These are phyloP conservation scores for Diachrysia chrysitis DNA, from an alignment of 2,888 invertebrate species.

Conservation along the genomic window DNA sequence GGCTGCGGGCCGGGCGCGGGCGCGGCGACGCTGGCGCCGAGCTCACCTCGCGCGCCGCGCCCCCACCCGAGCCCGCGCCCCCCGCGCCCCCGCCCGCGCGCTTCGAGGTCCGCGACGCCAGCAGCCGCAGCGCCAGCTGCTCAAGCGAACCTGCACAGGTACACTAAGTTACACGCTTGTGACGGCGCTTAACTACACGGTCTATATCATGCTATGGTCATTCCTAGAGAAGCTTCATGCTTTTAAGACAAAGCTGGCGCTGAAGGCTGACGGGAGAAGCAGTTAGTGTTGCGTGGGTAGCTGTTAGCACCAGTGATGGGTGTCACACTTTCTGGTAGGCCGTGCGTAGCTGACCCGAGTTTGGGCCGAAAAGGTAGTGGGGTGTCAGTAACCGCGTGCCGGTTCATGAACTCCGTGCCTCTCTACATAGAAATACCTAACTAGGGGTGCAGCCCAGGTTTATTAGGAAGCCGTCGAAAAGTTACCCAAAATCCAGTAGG, in stretches of 20 bases:
- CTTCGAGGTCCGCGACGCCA: slow-evolving; percentile 71
- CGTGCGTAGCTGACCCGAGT: slow-evolving; percentile 42
- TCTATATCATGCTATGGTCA: slow-evolving; percentile 44
- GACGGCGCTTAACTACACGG: slow-evolving; percentile 11
- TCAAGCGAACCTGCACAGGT: slow-evolving; percentile 80
- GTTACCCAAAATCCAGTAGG: slow-evolving; percentile 48
- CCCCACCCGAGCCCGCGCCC: slow-evolving; percentile 32
- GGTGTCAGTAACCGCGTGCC: slow-evolving; percentile 49
- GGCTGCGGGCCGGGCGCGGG: slow-evolving; percentile 92
- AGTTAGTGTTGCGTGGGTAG: slow-evolving; percentile 53
- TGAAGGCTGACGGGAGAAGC: slow-evolving; percentile 46
- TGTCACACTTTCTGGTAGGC: slow-evolving; percentile 24
- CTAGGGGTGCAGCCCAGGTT: slow-evolving; percentile 54
- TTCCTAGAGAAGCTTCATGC: slow-evolving; percentile 57
- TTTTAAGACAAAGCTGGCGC: slow-evolving; percentile 46
- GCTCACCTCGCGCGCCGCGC: slow-evolving; percentile 73
- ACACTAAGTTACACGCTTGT: slow-evolving; percentile 9
- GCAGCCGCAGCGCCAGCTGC: slow-evolving; percentile 80
- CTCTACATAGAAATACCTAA: slow-evolving; percentile 27
- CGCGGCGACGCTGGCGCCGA: slow-evolving; percentile 89
- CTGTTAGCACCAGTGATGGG: slow-evolving; percentile 25
- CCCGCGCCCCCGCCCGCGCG: slow-evolving; percentile 57
- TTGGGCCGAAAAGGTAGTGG: slow-evolving; percentile 19
- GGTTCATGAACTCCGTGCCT: slow-evolving; percentile 48
- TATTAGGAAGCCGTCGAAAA: slow-evolving; percentile 49